phyloP scores from a whole-genome alignment of 92 coral and sea anemone species.

The Desmophyllum pertusum region DNA sequence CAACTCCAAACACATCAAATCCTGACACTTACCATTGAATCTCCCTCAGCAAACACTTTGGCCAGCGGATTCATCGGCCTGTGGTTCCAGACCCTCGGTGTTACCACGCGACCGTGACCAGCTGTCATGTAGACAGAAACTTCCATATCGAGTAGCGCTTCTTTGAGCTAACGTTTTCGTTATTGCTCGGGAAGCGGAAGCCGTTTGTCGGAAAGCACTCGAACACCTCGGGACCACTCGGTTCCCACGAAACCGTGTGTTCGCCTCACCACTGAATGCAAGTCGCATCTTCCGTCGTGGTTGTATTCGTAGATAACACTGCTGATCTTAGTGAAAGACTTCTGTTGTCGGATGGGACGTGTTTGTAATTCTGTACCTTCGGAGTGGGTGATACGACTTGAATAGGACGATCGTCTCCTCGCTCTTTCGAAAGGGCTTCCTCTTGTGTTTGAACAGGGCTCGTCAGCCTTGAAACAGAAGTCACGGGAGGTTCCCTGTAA shows the following conservation, averaged over 20 bases:
- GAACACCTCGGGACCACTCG: constrained; percentile 18
- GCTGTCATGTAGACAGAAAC: constrained; percentile 61
- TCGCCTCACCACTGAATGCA: background rate
- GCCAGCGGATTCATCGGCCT: constrained; percentile 71
- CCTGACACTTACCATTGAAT: constrained; percentile 63
- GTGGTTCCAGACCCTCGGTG: constrained; percentile 25
- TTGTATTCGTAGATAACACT: constrained; percentile 9
- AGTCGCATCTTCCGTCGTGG: background rate
- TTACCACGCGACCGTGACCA: constrained; percentile 24
- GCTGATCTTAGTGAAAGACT: constrained; percentile 52
- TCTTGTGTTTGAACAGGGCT: background rate
- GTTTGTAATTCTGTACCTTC: background rate
- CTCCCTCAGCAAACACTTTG: constrained; percentile 65
- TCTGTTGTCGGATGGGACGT: background rate
- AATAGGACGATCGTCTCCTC: background rate
- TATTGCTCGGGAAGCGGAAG: constrained; percentile 13
- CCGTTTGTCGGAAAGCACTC: constrained; percentile 39
- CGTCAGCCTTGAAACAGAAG: background rate
- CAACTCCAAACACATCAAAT: background rate
- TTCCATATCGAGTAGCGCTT: constrained; percentile 71
- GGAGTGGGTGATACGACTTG: constrained; percentile 33
- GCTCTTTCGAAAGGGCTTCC: background rate
- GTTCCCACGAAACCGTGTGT: constrained; percentile 37
- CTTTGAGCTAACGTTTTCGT: constrained; percentile 49
- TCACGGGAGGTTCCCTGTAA: background rate